Evolutionary conservation across 1,140 invertebrate genomes (phyloP), one percentile per base, ranked within the genome.

Genomic region (Prorops nasuta): DNA sequence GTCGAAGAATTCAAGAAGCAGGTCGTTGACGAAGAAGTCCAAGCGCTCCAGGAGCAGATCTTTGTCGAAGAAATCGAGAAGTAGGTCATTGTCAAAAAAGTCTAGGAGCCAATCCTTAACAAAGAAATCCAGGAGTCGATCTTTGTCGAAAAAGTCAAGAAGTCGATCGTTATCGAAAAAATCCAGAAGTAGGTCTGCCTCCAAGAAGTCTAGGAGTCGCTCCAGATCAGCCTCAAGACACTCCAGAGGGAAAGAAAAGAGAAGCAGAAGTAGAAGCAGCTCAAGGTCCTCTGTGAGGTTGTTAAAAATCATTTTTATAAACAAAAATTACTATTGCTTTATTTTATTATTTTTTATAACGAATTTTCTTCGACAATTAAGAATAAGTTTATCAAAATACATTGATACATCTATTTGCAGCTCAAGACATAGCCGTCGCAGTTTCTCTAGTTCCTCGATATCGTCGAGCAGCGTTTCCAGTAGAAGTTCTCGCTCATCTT

Each of bases 221-320:
- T 72, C 70, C 1, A 53, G 74, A 15, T 74, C 74, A 0, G 28
- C 31, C 0, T 76, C 73, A 2, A 70, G 68, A 21, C 45, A 24
- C 4, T 74, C 67, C 0, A 60, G 63, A 21, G 64, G 63, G 3
- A 72, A 69, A 19, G 57, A 60, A 3, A 72, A 74, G 22, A 63
- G 66, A 40, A 72, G 70, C 48, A 60, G 61, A 3, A 72, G 61
- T 32, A 62, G 70, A 16, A 71, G 64, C 34, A 74, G 63, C 20
- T 73, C 69, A 8, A 53, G 63, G 51, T 73, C 74, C 46, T 74
- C 72, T 21, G 44, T 48, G 32, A 75, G 72, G 74, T 75, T 15
- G 14, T 14, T 42, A 24, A 17, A 28, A 32, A 20, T 34, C 37
- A 49, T 39, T 37, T 17, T 14, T n/a, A n/a, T 34, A 43, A 22